These are phyloP conservation scores for Syngnathus scovelli DNA, from an alignment of 2,113 vertebrate species.

Conservation along the genomic window DNA sequence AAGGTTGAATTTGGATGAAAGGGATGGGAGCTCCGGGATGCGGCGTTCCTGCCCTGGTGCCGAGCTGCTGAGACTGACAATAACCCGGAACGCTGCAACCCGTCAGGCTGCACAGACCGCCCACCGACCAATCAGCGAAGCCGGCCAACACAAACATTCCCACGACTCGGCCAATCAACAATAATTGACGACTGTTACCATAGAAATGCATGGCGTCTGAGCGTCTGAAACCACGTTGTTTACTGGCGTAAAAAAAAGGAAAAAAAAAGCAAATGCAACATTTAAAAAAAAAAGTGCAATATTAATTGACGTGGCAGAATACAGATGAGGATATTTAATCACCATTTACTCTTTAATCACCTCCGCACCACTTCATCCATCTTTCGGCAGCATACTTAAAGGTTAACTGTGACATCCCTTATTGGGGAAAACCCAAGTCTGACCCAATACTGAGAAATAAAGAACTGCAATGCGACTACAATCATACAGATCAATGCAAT, in stretches of 20 bases:
- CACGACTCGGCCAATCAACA: slow-evolving; percentile 73
- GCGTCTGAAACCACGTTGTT: slow-evolving; percentile 69
- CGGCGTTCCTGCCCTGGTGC: slow-evolving; percentile 59
- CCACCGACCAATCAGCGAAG: slow-evolving; percentile 72
- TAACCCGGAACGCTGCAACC: slow-evolving; percentile 76
- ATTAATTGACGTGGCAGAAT: slow-evolving; percentile 37
- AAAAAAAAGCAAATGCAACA: background rate
- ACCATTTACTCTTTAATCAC: slow-evolving; percentile 14
- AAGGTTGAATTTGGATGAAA: slow-evolving; percentile 27
- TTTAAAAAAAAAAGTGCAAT: slow-evolving; percentile 20
- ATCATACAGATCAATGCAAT: slow-evolving; percentile 23
- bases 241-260: slow-evolving; percentile 53
- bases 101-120: slow-evolving; percentile 67
- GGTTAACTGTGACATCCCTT: slow-evolving; percentile 21
- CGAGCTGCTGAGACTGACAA: slow-evolving; percentile 76
- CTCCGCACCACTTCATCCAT: slow-evolving; percentile 4
- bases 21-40: slow-evolving; percentile 62
- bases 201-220: slow-evolving; percentile 75
- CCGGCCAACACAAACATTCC: slow-evolving; percentile 68
- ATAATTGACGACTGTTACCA: slow-evolving; percentile 73
- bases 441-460: slow-evolving; percentile 22
- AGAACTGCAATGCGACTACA: slow-evolving; percentile 22
- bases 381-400: slow-evolving; percentile 16
- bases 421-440: background rate
- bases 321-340: slow-evolving; percentile 49